Evolutionary conservation across 2,888 invertebrate species (phyloP).

Genomic region (Himalopsyche japonica): DNA sequence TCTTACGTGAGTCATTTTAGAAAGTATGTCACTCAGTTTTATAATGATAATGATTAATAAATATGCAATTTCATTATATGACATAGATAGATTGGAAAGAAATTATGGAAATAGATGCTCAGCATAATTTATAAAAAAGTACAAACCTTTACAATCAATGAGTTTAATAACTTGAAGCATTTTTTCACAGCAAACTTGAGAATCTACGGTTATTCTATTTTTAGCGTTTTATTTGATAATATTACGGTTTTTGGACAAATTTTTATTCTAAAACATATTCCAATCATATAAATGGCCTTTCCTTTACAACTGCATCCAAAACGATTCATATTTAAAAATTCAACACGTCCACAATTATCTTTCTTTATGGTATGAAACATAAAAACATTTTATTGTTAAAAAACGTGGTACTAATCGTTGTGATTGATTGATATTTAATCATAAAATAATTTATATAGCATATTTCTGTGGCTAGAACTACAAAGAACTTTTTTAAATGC

Average conservation of each 20-base stretch:
- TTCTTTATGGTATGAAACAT: too few species aligned
- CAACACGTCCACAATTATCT: too few species aligned
- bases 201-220: neutral
- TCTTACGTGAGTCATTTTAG: neutral
- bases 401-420: too few species aligned
- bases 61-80: neutral
- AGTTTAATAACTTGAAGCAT: neutral
- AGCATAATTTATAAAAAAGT: constrained; percentile 1
- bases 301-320: neutral
- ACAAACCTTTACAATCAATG: neutral
- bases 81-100: neutral
- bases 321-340: neutral
- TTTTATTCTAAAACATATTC: neutral
- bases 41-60: neutral
- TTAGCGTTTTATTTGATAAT: neutral
- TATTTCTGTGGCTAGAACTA: too few species aligned
- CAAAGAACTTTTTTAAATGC: too few species aligned
- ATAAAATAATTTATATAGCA: too few species aligned
- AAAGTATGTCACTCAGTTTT: neutral
- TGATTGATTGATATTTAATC: too few species aligned
- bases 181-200: neutral
- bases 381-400: too few species aligned
- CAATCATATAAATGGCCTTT: neutral
- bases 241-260: neutral
- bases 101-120: neutral